These are phyloP conservation scores for Eurois occulta DNA, from an alignment of 2,888 invertebrate genomes.

Conservation along the genomic window DNA sequence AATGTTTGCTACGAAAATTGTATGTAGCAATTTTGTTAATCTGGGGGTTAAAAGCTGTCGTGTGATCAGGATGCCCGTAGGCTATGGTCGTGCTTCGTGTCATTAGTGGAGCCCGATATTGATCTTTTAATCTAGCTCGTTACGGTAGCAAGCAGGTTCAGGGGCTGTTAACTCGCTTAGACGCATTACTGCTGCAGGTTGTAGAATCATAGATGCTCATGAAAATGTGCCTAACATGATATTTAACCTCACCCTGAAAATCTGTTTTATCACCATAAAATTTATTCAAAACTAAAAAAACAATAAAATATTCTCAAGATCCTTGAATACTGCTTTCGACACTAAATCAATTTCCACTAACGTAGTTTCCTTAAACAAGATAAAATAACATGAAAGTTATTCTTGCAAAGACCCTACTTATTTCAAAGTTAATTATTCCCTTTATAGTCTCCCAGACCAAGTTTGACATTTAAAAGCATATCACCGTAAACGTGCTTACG, in stretches of 20 bases:
- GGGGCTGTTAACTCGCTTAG: constrained; percentile 25
- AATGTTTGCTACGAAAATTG: constrained; percentile 23
- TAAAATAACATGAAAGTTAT: constrained; percentile 40
- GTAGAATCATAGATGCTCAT: too few species aligned
- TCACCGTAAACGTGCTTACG: constrained; percentile 55
- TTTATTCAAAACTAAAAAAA: background rate
- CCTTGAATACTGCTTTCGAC: background rate
- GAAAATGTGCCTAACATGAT: background rate
- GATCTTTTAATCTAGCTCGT: constrained; percentile 57
- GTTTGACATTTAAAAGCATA: constrained; percentile 59
- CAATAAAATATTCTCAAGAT: background rate
- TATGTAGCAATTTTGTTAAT: constrained; percentile 14
- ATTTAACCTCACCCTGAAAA: background rate
- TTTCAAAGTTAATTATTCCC: constrained; percentile 55
- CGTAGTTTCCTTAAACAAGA: constrained; percentile 3
- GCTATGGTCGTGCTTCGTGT: constrained; percentile 36
- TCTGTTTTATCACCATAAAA: too few species aligned
- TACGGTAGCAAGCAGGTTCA: constrained; percentile 34
- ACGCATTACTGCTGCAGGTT: constrained; percentile 10
- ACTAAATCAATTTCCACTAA: constrained; percentile 42
- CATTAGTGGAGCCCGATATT: constrained; percentile 50
- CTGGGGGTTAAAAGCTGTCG: constrained; percentile 4
- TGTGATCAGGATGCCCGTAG: background rate
- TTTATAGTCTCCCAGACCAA: constrained; percentile 50
- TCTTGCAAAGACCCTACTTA: constrained; percentile 40